These are phyloP conservation scores for Opisthograptis luteolata DNA, from an alignment of 2,888 invertebrate genomes.

Conservation along the genomic window DNA sequence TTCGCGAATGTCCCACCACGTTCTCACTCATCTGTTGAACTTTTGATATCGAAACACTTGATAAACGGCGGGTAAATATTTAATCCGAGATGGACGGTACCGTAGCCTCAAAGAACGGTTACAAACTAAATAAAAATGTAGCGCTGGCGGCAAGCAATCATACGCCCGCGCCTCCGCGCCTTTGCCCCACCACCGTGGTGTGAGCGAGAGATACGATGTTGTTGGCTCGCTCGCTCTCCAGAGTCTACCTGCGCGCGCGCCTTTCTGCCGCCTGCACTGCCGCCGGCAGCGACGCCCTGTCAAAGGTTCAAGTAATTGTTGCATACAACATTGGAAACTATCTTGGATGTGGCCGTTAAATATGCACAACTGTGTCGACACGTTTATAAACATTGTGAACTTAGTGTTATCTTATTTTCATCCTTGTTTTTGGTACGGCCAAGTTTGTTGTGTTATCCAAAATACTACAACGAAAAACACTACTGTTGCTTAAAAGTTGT, in stretches of 20 bases:
- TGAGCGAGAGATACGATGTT: conserved; percentile 54
- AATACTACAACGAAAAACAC: too few species aligned
- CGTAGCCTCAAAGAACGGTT: conserved; percentile 67
- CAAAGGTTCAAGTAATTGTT: conserved; percentile 77
- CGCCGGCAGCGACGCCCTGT: conserved; percentile 76
- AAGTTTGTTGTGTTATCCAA: not conserved
- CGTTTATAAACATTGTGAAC: conserved; percentile 7
- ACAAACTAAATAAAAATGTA: conserved; percentile 84
- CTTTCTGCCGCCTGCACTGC: conserved; percentile 64
- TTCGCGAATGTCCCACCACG: conserved; percentile 60
- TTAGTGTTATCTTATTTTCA: not conserved
- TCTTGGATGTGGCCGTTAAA: conserved; percentile 41
- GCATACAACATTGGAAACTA: conserved; percentile 58
- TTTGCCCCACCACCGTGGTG: conserved; percentile 77
- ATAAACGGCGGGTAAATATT: conserved; percentile 53
- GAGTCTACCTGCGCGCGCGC: conserved; percentile 80
- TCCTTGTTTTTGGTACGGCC: too few species aligned
- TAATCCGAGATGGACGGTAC: conserved; percentile 47
- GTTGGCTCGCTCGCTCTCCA: conserved; percentile 47
- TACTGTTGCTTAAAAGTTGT: too few species aligned
- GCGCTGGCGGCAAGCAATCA: conserved; percentile 76
- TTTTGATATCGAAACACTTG: conserved; percentile 69
- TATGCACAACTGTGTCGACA: conserved; percentile 41
- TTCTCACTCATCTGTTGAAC: conserved; percentile 79
- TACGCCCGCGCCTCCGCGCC: conserved; percentile 69